Evolutionary conservation across 2,888 invertebrate genomes (phyloP).

Genomic region (Platerodrilus igneus): DNA sequence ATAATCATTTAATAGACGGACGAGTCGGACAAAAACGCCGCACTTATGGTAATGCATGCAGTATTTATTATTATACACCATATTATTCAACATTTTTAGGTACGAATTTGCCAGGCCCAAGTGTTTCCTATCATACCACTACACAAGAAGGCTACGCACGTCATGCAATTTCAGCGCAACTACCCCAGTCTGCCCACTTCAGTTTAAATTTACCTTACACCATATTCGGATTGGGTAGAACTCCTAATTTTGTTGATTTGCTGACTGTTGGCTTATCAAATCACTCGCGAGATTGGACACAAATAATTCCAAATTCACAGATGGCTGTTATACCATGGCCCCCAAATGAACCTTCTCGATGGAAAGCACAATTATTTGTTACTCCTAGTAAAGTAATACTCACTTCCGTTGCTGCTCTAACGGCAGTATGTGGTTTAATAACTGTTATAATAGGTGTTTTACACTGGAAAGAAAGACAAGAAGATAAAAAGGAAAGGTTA

Average conservation of each 20-base stretch:
- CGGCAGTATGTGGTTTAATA: constrained; percentile 81
- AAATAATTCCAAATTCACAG: constrained; percentile 96
- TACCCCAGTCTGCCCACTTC: constrained; percentile 88
- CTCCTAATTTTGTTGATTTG: constrained; percentile 94
- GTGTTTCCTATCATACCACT: constrained; percentile 79
- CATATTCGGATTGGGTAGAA: constrained; percentile 94
- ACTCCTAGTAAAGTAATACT: constrained; percentile 90
- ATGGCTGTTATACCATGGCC: constrained; percentile 92
- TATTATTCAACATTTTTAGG: too few relatives aligned
- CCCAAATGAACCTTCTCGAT: constrained; percentile 66
- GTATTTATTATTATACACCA: too few relatives aligned
- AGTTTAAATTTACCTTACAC: constrained; percentile 92
- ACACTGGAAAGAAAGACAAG: constrained; percentile 85
- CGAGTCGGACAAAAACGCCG: constrained; percentile 70
- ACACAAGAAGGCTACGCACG: constrained; percentile 81
- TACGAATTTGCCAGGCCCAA: constrained; percentile 88
- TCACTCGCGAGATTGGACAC: constrained; percentile 72
- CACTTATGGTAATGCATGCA: constrained; percentile 73
- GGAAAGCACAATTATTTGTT: constrained; percentile 90
- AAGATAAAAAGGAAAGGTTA: constrained; percentile 72
- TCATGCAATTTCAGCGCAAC: constrained; percentile 78
- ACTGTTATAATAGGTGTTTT: constrained; percentile 78
- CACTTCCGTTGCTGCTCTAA: constrained; percentile 84
- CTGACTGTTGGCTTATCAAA: constrained; percentile 76
- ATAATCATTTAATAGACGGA: constrained; percentile 66